Evolutionary conservation across 2,113 vertebrate genomes (phyloP).

Genomic region (Anolis sagrei): DNA sequence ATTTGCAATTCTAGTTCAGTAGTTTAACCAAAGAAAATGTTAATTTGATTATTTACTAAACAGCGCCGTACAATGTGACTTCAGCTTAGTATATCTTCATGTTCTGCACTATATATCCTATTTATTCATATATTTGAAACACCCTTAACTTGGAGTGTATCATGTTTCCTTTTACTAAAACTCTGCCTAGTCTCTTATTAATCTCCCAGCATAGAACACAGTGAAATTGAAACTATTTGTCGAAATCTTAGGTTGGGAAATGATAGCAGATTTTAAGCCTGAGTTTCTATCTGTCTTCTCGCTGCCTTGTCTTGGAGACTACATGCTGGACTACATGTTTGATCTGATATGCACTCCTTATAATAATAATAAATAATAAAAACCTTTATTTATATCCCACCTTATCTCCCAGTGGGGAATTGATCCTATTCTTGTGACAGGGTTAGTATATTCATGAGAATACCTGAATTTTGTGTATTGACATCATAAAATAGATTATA

Average conservation of each 20-base stretch:
- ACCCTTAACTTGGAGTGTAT: not conserved
- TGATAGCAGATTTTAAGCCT: not conserved
- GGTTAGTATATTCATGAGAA: not conserved
- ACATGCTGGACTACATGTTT: not conserved
- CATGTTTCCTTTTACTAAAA: not conserved
- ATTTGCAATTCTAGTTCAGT: not conserved
- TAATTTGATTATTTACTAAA: not conserved
- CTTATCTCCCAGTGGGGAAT: too few relatives aligned
- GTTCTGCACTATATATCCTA: not conserved
- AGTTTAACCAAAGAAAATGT: not conserved
- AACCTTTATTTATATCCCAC: too few relatives aligned
- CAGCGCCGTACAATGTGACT: not conserved
- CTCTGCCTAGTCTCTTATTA: not conserved
- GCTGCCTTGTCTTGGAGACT: not conserved
- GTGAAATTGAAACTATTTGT: not conserved
- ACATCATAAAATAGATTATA: not conserved
- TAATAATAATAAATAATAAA: too few relatives aligned
- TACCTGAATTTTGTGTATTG: not conserved
- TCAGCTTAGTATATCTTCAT: not conserved
- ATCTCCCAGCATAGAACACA: too few relatives aligned
- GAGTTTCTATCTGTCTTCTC: not conserved
- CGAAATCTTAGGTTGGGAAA: not conserved
- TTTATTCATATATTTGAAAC: not conserved
- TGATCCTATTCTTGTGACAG: too few relatives aligned
- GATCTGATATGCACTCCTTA: not conserved